Evolutionary conservation across 1,140 invertebrate species (phyloP).

Genomic region (Heterodera schachtii): DNA sequence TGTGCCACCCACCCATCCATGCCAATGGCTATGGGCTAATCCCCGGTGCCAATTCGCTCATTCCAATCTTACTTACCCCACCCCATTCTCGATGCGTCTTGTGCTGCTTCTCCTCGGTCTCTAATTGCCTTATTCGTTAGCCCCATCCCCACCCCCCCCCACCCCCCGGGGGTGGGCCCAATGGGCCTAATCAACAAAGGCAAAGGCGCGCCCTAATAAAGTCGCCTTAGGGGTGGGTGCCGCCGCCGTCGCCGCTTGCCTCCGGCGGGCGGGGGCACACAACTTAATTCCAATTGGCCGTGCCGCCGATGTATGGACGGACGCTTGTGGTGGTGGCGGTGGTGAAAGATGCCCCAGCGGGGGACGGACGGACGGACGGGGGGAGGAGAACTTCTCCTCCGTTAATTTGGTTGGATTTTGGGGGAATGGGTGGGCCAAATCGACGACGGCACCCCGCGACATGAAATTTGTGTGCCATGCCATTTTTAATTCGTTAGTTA

Average conservation of each 20-base stretch:
- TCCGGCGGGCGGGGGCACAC: not conserved
- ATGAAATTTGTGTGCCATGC: not conserved
- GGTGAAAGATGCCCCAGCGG: not conserved
- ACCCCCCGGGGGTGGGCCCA: not conserved
- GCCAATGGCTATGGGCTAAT: not conserved
- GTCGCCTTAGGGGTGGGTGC: not conserved
- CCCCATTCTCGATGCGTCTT: not conserved
- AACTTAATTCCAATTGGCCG: constrained; percentile 20
- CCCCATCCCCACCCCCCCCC: not conserved
- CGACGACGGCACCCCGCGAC: too few species aligned
- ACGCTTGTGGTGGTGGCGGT: too few species aligned
- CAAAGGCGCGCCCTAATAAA: constrained; percentile 11
- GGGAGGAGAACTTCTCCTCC: not conserved
- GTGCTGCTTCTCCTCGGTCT: not conserved
- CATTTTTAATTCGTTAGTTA: constrained; percentile 17
- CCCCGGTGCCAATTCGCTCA: not conserved
- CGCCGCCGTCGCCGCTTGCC: not conserved
- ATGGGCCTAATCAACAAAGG: constrained; percentile 11
- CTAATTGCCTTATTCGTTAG: constrained; percentile 11
- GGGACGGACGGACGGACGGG: not conserved
- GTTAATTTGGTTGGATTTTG: constrained; percentile 12
- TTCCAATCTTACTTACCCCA: not conserved
- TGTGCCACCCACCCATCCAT: not conserved
- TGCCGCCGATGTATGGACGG: too few species aligned
- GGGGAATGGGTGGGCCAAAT: too few species aligned